Evolutionary conservation across 2,797 vertebrate genomes (phyloP).

Genomic region (Pipistrellus pygmaeus): DNA sequence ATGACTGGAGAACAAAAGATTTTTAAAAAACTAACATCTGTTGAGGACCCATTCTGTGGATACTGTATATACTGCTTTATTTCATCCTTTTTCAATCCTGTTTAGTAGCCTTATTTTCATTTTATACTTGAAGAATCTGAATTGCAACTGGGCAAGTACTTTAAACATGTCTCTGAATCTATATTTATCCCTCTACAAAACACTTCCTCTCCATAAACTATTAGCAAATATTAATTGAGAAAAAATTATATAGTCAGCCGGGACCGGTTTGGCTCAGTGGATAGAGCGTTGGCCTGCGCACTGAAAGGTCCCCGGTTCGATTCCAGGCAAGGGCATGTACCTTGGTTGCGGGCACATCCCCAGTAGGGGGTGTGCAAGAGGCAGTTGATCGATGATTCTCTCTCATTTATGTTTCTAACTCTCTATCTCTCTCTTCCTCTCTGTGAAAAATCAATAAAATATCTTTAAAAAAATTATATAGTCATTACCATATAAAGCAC

Average conservation of each 20-base stretch:
- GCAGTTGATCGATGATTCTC: too few species aligned
- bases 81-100: slow-evolving; percentile 26
- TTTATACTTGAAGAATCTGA: slow-evolving; percentile 41
- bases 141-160: slow-evolving; percentile 21
- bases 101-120: slow-evolving; percentile 43
- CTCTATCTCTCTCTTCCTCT: too few species aligned
- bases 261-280: too few species aligned
- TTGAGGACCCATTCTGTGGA: slow-evolving; percentile 11
- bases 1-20: neutral
- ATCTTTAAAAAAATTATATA: neutral
- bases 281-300: too few species aligned
- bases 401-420: too few species aligned
- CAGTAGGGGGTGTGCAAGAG: too few species aligned
- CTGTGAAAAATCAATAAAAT: too few species aligned
- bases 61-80: neutral
- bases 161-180: slow-evolving; percentile 16
- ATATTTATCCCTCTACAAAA: neutral
- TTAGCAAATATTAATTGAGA: slow-evolving; percentile 44
- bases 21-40: slow-evolving; percentile 8
- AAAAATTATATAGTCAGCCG: slow-evolving; percentile 9
- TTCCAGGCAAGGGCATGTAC: too few species aligned
- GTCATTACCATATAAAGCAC: slow-evolving; percentile 42
- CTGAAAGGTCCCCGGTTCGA: too few species aligned
- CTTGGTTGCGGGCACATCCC: too few species aligned
- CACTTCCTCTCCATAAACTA: slow-evolving; percentile 15